Percentiles rank a stretch among this genome's conserved stretches.
Conservation (phyloP, 1,140 invertebrate genomes). For the Idris sp. region DNA sequence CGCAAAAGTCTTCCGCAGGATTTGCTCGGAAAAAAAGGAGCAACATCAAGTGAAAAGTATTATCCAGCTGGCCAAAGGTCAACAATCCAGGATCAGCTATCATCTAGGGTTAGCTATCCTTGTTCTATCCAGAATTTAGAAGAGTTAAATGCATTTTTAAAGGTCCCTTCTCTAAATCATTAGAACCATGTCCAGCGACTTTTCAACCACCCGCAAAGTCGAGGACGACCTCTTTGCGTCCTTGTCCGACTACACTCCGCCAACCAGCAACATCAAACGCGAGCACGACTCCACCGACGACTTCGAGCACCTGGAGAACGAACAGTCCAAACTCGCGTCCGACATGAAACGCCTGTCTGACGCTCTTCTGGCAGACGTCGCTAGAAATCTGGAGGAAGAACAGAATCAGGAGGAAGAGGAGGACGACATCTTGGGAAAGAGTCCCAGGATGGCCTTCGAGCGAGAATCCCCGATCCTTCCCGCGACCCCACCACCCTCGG, state of each 20-base stretch:
- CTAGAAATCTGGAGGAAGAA: slow-evolving; percentile 34
- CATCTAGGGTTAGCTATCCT: too few relatives aligned
- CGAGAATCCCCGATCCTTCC: slow-evolving; percentile 65
- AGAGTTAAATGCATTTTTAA: too few relatives aligned
- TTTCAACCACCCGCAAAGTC: slow-evolving; percentile 33
- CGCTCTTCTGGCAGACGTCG: slow-evolving; percentile 37
- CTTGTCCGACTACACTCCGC: slow-evolving; percentile 34
- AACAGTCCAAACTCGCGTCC: slow-evolving; percentile 65
- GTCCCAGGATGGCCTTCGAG: slow-evolving; percentile 54
- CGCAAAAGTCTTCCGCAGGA: slow-evolving; percentile 34
- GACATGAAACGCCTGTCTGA: slow-evolving; percentile 47
- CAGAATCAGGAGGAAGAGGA: slow-evolving; percentile 15
- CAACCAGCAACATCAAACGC: slow-evolving; percentile 35
- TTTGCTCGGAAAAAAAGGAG: too few relatives aligned
- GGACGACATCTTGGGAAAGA: slow-evolving; percentile 11
- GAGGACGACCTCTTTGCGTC: slow-evolving; percentile 48
- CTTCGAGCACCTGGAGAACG: slow-evolving; percentile 84
- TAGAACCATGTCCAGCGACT: slow-evolving; percentile 57
- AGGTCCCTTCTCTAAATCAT: too few relatives aligned
- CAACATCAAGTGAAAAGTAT: slow-evolving; percentile 33
- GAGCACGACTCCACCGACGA: slow-evolving; percentile 83
- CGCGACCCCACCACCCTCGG: slow-evolving; percentile 74
- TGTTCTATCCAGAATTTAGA: too few relatives aligned
- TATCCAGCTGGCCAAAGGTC: slow-evolving; percentile 11
- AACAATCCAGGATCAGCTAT: slow-evolving; percentile 1